These are phyloP conservation scores for Metellina segmentata DNA, from an alignment of 2,888 invertebrate genomes.

Conservation along the genomic window DNA sequence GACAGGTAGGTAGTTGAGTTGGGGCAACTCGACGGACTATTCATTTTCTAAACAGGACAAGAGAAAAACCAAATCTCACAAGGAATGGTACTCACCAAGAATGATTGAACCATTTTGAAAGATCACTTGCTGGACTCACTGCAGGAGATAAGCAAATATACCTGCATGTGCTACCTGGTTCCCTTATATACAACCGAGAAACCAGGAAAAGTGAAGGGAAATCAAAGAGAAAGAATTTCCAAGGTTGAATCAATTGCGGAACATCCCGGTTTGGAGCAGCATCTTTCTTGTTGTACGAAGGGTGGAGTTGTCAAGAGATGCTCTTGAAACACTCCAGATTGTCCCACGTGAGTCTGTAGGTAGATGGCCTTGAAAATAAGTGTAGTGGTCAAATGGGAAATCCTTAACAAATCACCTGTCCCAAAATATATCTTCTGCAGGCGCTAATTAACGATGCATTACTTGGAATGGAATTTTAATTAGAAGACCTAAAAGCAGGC, in stretches of 20 bases:
- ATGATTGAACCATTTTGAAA: slow-evolving; percentile 35
- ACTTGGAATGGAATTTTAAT: neutral
- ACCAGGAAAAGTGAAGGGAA: slow-evolving; percentile 19
- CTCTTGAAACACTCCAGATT: neutral
- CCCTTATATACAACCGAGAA: slow-evolving; percentile 31
- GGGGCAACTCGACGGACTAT: too few species aligned
- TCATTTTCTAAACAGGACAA: too few species aligned
- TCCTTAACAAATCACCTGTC: neutral
- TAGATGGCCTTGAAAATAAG: slow-evolving; percentile 1
- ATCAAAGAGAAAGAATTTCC: neutral
- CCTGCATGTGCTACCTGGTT: too few species aligned
- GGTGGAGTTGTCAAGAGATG: neutral
- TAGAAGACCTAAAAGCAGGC: neutral
- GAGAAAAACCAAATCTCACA: too few species aligned
- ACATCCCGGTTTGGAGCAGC: neutral
- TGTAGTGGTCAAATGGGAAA: neutral
- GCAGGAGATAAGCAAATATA: slow-evolving; percentile 69
- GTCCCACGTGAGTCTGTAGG: neutral
- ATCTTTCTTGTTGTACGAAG: slow-evolving; percentile 3
- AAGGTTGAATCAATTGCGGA: neutral
- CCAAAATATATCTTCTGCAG: neutral
- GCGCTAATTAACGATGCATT: neutral
- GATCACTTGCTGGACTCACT: slow-evolving; percentile 51
- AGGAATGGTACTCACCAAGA: slow-evolving; percentile 30
- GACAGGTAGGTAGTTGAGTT: too few species aligned